Conservation (phyloP, 2,113 vertebrate genomes). For the Enhydra lutris region DNA sequence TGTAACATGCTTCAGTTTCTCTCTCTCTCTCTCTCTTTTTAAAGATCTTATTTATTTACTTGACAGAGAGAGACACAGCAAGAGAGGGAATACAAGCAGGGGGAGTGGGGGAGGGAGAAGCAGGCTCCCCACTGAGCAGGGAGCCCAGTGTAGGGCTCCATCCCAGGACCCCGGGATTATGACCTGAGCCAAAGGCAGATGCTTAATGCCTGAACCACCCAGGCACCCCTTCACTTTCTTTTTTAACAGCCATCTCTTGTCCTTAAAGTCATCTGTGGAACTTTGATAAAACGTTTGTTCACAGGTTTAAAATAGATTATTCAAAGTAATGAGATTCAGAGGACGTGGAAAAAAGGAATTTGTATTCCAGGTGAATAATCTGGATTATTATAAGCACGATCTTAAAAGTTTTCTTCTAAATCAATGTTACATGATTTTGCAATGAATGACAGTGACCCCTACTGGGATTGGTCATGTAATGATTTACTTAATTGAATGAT, state of each 20-base stretch:
- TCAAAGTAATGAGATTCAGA: background rate
- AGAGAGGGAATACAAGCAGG: too few species aligned
- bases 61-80: too few species aligned
- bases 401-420: slow-evolving; percentile 1
- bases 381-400: too few species aligned
- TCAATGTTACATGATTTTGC: background rate
- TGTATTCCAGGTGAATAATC: background rate
- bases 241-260: background rate
- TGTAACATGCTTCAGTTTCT: background rate
- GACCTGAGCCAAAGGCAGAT: too few species aligned
- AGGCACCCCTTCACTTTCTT: background rate
- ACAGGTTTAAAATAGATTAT: background rate
- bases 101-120: too few species aligned
- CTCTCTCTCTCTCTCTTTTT: background rate
- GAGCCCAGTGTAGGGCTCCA: too few species aligned
- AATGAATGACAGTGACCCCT: background rate
- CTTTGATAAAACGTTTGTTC: background rate
- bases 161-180: too few species aligned
- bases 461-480: background rate
- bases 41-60: too few species aligned
- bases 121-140: too few species aligned
- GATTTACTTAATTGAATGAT: slow-evolving; percentile 11
- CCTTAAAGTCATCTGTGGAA: background rate
- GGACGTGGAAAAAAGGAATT: background rate
- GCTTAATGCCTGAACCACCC: too few species aligned